Evolutionary conservation across 2,797 vertebrate genomes (phyloP).

Genomic region (Molossus alvarezi): DNA sequence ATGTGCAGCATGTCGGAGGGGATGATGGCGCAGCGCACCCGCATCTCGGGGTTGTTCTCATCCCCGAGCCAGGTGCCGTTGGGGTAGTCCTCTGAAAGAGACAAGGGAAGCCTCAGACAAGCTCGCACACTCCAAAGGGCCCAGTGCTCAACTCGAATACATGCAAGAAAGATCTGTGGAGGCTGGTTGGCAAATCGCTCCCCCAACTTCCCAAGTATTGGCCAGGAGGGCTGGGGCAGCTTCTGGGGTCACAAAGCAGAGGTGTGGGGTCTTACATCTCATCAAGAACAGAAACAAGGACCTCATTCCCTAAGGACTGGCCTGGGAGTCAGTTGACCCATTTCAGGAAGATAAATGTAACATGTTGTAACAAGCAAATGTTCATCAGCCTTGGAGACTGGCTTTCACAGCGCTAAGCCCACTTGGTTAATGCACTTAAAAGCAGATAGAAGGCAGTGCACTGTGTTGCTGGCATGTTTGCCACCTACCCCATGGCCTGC

Average conservation of each 20-base stretch:
- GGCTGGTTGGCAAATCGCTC: not conserved
- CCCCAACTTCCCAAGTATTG: not conserved
- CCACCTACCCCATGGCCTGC: not conserved
- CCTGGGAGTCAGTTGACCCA: fast-evolving
- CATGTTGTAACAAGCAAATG: fast-evolving
- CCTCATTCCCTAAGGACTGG: fast-evolving
- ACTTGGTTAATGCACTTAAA: not conserved
- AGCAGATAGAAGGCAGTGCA: fast-evolving
- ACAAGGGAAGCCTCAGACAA: not conserved
- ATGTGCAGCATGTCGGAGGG: constrained; percentile 98
- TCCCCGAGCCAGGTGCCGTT: constrained; percentile 98
- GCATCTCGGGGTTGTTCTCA: constrained; percentile 97
- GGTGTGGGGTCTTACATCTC: not conserved
- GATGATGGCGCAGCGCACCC: constrained; percentile 97
- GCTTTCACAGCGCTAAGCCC: fast-evolving
- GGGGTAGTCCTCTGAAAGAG: constrained; percentile 95
- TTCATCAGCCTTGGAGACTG: not conserved
- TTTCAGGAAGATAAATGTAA: no score
- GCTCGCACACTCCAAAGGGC: not conserved
- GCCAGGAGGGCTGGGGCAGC: not conserved
- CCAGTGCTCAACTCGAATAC: not conserved
- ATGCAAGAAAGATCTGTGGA: fast-evolving
- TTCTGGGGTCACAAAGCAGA: not conserved
- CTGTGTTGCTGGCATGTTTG: fast-evolving
- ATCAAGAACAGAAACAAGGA: fast-evolving